Conservation (phyloP, 2,113 vertebrate genomes). For the Cromileptes altivelis region DNA sequence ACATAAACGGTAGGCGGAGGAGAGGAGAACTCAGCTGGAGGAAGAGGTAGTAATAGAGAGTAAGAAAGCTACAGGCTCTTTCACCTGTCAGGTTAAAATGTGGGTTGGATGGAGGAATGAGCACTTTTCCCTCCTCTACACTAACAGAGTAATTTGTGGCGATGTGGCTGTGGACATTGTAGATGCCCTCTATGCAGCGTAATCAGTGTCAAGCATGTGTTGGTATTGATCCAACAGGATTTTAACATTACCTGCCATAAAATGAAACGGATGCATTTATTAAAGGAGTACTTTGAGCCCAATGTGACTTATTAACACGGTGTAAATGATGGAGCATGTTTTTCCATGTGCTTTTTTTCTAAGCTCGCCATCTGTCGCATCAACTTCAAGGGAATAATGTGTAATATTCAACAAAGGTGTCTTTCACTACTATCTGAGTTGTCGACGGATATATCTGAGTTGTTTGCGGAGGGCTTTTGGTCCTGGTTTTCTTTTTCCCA, state of each 20-base stretch:
- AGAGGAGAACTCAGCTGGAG: constrained; percentile 56
- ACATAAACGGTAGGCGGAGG: constrained; percentile 79
- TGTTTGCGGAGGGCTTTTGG: neutral
- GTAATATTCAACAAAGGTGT: neutral
- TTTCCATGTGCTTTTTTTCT: neutral
- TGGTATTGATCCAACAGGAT: neutral
- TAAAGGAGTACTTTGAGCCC: neutral
- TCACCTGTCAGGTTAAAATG: constrained; percentile 56
- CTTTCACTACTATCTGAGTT: neutral
- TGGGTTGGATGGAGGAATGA: constrained; percentile 35
- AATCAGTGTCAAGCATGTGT: constrained; percentile 11
- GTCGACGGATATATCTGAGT: neutral
- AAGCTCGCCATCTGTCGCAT: neutral
- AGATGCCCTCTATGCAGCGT: neutral
- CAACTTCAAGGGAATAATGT: neutral
- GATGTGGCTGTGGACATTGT: neutral
- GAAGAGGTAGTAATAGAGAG: constrained; percentile 55
- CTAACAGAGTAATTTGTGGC: neutral
- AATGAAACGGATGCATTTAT: constrained; percentile 10
- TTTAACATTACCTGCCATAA: constrained; percentile 1
- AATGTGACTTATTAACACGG: neutral
- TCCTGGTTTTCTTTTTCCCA: neutral
- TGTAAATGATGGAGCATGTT: neutral
- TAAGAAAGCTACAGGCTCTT: constrained; percentile 46
- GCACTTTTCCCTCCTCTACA: neutral